Base-by-base conservation (phyloP, 2,797 vertebrate species). In the Pangasius macronema region DNA sequence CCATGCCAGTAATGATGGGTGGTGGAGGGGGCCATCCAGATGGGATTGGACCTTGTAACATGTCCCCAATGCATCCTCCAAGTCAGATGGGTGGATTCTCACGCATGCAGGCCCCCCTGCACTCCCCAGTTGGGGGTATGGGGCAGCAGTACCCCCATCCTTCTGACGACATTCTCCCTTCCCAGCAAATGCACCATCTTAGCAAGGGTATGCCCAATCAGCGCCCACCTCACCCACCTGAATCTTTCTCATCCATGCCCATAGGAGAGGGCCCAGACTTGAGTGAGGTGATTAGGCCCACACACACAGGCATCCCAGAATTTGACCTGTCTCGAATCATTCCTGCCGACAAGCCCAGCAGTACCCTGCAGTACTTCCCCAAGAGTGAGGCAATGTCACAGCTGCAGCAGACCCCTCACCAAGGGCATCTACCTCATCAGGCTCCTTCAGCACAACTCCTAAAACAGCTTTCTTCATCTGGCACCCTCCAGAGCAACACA, bases 251-350 rank as follows among this genome's bases (percentile, higher is more conserved):
- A 92, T 79, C 92, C 90, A 22, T 98, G 95, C 91, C 96, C 92
- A 95, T 99, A 93, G 96, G 95, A 0, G 97, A 99, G 83, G 95
- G 96, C 27, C 97, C 97, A 0, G 99, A 99, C 93, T 95, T 99
- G 88, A 98, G 98, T 0, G 99, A 99, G 80, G 98, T 99, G 86
- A 99, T 99, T 91, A 96, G 98, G 72, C 96, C 98, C 87, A 96
- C 96, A 1, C 97, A 98, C 82, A 97, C 97, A 0, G 99, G 99
- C 27, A 99, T 99, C 93, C 99, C 98, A 0, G 98, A 99, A 93
- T 99, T 99, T 73, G 98, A 99, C 93, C 95, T 99, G 49, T 99
- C 98, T 39, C 96, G 98, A 90, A 99, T 99, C 96, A 99, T 99
- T 95, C 99, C 99, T 0, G 97, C 98, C 0, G 99, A 99, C 95